Evolutionary conservation across 2,113 vertebrate species (phyloP).

Genomic region (Epinephelus cyanopodus): DNA sequence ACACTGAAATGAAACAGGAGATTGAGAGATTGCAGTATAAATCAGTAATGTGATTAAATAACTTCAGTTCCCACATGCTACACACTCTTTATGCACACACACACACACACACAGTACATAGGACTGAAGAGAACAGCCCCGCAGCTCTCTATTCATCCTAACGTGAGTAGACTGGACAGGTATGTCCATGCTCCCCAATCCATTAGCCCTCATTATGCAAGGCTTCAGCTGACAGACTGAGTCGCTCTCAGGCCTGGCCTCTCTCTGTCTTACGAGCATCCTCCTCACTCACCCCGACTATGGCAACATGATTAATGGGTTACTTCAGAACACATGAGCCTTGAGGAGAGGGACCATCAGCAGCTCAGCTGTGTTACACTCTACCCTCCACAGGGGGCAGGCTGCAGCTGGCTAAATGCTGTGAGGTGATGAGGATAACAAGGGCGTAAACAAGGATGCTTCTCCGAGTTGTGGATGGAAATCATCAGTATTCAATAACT

Average conservation of each 20-base stretch:
- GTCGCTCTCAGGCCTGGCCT: slow-evolving; percentile 36
- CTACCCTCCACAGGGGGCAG: slow-evolving; percentile 28
- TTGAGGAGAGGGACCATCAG: slow-evolving; percentile 27
- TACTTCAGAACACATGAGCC: slow-evolving; percentile 41
- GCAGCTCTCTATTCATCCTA: slow-evolving; percentile 36
- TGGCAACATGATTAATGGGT: slow-evolving; percentile 60
- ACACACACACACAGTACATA: slow-evolving; percentile 4
- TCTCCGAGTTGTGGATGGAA: background rate
- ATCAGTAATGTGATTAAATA: slow-evolving; percentile 10
- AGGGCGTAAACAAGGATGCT: background rate
- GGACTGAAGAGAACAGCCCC: slow-evolving; percentile 12
- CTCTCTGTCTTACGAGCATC: slow-evolving; percentile 26
- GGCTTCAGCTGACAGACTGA: slow-evolving; percentile 43
- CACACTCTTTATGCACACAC: background rate
- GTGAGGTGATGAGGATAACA: background rate
- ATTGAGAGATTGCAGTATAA: background rate
- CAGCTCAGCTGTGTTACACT: slow-evolving; percentile 40
- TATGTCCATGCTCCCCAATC: slow-evolving; percentile 47
- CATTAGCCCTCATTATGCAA: slow-evolving; percentile 64
- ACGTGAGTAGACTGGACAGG: slow-evolving; percentile 58
- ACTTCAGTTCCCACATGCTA: slow-evolving; percentile 2
- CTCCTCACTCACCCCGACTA: slow-evolving; percentile 33
- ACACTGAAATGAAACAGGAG: slow-evolving; percentile 17
- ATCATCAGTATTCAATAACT: too few species aligned
- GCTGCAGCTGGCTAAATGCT: slow-evolving; percentile 13